Conservation (phyloP, 2,113 vertebrate species). For the Chrysemys picta region DNA sequence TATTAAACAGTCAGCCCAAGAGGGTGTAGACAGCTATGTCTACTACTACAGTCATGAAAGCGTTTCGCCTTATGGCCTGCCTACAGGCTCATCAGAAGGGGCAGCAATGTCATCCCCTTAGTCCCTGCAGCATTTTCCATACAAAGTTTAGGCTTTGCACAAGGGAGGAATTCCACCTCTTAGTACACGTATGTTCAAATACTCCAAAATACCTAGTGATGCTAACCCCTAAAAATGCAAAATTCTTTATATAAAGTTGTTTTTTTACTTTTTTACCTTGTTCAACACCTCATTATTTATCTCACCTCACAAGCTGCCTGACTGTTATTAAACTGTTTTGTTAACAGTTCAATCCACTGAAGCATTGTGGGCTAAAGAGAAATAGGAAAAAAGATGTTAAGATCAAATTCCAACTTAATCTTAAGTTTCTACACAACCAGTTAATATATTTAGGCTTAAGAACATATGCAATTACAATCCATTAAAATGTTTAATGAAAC, state of each 20-base stretch:
- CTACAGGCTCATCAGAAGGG: background rate
- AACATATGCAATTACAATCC: background rate
- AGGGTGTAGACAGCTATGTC: background rate
- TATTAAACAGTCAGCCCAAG: background rate
- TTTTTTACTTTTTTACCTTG: slow-evolving; percentile 44
- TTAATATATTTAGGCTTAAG: background rate
- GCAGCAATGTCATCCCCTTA: slow-evolving; percentile 1
- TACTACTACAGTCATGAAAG: background rate
- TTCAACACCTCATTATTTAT: slow-evolving; percentile 59
- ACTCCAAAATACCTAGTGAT: slow-evolving; percentile 68
- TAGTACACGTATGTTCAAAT: slow-evolving; percentile 24
- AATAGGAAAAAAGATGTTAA: slow-evolving; percentile 40
- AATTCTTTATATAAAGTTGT: slow-evolving; percentile 69
- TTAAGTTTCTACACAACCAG: background rate
- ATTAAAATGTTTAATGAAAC: background rate
- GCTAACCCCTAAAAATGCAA: slow-evolving; percentile 71
- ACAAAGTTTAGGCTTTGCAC: background rate
- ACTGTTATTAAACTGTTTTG: slow-evolving; percentile 99
- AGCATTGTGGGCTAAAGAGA: slow-evolving; percentile 95
- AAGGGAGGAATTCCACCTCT: slow-evolving; percentile 27
- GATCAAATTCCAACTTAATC: background rate
- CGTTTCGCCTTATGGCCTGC: background rate
- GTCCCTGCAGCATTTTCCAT: background rate
- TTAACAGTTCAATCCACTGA: slow-evolving; percentile 99
- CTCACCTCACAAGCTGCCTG: slow-evolving; percentile 98